Base-by-base conservation (phyloP, 1,140 invertebrate species). In the Drosophila pruinosa region DNA sequence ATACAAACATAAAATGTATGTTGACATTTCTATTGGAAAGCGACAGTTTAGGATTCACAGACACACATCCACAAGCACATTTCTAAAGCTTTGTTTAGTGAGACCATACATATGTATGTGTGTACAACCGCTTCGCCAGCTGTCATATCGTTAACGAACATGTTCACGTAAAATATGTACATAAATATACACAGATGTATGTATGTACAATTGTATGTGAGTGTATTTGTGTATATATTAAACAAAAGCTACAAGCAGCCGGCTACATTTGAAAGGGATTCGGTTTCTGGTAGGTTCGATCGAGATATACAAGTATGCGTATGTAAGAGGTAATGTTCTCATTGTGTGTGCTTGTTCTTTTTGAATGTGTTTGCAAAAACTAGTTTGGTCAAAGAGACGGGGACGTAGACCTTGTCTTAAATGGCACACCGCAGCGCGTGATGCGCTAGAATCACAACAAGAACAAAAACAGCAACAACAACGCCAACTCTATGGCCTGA, bases 381-480 rank as follows among this genome's bases (percentile, higher is more conserved):
- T 45, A 62, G 78, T 81, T 81, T 77, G 57, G 24, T 10, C 34
- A 34, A 50, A 52, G 58, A 58, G 76, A 77, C 34, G 56, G 67
- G 67, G 59, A 63, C 48, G 67, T 64, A 70, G 67, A 70, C 67
- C 67, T 70, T 70, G 67, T 70, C 67, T 70, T 70, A 70, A 72
- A 47, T 77, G 73, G 75, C 75, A 73, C 36, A 57, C 34, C 76
- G 76, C 76, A 57, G 39, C 76, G 76, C 76, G 69, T 69, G 75
- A 78, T 78, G 75, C 47, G 64, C 47, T 53, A 39, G 43, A 26
- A 41, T 22, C 34, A 50, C 54, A 67, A 17, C 24, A 47, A n/a
- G n/a, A n/a, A 14, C 15, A 62, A 45, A 17, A 53, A 47, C 26
- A 22, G 19, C 38, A 62, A 14, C n/a, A 36, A 7, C 31, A 10